Conservation (phyloP, 2,113 vertebrate genomes). For the Blennius ocellaris region DNA sequence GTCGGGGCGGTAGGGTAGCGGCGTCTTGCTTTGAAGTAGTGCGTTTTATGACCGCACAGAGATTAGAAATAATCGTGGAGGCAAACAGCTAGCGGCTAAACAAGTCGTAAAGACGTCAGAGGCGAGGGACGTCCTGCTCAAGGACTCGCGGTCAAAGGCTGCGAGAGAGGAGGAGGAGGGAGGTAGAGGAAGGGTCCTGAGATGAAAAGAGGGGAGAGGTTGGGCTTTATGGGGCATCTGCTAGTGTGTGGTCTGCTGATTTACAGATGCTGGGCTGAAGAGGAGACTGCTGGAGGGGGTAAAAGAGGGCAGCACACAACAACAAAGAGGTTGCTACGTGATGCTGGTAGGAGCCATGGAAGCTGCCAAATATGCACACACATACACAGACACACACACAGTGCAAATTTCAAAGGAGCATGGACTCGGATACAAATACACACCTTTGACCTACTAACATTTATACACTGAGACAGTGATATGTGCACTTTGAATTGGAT, state of each 20-base stretch:
- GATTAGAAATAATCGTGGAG: slow-evolving; percentile 78
- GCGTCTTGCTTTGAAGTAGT: slow-evolving; percentile 30
- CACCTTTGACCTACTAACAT: slow-evolving; percentile 46
- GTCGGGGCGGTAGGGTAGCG: background rate
- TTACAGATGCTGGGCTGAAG: slow-evolving; percentile 60
- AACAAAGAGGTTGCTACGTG: slow-evolving; percentile 34
- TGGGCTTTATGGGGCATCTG: slow-evolving; percentile 70
- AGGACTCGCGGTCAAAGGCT: slow-evolving; percentile 75
- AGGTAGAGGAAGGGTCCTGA: slow-evolving; percentile 1
- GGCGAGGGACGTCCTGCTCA: slow-evolving; percentile 71
- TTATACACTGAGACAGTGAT: slow-evolving; percentile 45
- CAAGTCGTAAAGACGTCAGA: slow-evolving; percentile 79
- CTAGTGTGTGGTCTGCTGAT: slow-evolving; percentile 62
- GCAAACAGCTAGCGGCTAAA: slow-evolving; percentile 76
- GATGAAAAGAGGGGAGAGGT: slow-evolving; percentile 8
- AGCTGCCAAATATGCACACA: slow-evolving; percentile 42
- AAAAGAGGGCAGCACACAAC: slow-evolving; percentile 11
- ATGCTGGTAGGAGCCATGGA: slow-evolving; percentile 63
- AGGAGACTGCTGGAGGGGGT: slow-evolving; percentile 17
- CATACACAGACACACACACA: slow-evolving; percentile 20
- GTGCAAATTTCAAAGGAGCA: slow-evolving; percentile 36
- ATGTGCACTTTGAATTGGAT: slow-evolving; percentile 37
- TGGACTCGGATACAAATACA: slow-evolving; percentile 20
- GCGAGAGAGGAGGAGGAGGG: slow-evolving; percentile 16
- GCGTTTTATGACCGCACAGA: slow-evolving; percentile 61